A percentile compares a stretch with the other conserved stretches of the same genome.
These are phyloP conservation scores for Ctenopoma multispine DNA, from an alignment of 2,797 vertebrate species.

Conservation along the genomic window DNA sequence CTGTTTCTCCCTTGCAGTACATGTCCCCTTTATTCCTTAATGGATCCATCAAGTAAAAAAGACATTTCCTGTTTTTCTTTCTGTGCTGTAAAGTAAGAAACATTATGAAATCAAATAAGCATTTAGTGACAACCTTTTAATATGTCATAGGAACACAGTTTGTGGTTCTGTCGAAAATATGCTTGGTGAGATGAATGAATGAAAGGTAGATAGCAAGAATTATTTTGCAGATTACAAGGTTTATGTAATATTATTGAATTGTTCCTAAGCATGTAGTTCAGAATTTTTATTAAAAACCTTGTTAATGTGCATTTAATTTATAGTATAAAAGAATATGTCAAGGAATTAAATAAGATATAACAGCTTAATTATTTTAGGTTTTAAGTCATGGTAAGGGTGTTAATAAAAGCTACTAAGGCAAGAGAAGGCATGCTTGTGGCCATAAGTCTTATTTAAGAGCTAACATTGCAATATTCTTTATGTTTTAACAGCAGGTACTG, in stretches of 20 bases:
- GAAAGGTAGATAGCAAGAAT: not conserved
- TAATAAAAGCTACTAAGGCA: not conserved
- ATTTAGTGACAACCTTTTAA: not conserved
- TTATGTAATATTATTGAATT: not conserved
- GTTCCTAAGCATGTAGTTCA: not conserved
- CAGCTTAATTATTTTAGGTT: not conserved
- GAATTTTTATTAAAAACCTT: no score
- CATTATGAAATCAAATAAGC: constrained; percentile 18
- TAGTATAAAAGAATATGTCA: no score
- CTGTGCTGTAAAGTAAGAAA: constrained; percentile 7
- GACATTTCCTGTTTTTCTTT: constrained; percentile 12
- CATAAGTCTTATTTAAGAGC: not conserved
- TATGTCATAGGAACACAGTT: not conserved
- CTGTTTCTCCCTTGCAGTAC: constrained; percentile 3
- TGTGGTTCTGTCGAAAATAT: constrained; percentile 1
- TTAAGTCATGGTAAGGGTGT: not conserved
- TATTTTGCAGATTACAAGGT: not conserved
- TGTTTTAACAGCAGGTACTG: constrained; percentile 4
- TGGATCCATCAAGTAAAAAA: constrained; percentile 24
- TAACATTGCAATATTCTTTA: not conserved
- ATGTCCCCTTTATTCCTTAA: constrained; percentile 18
- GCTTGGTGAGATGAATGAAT: not conserved
- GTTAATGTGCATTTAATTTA: no score
- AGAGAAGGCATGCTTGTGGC: no score
- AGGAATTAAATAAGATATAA: not conserved